Evolutionary conservation across 2,888 invertebrate genomes (phyloP).

Genomic region (Ophraella communa): DNA sequence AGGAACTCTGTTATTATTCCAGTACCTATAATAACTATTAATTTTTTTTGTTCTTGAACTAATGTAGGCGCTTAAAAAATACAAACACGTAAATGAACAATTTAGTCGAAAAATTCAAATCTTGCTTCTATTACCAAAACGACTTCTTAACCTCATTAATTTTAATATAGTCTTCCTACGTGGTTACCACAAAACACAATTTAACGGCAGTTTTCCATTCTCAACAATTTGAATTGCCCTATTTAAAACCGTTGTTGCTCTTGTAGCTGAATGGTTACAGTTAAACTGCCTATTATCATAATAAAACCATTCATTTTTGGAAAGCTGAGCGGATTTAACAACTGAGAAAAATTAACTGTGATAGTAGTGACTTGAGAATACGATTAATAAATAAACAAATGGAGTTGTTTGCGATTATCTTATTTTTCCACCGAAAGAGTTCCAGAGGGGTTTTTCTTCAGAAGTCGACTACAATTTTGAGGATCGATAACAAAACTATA

Average conservation of each 20-base stretch:
- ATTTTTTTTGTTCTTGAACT: not conserved
- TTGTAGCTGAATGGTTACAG: constrained; percentile 1
- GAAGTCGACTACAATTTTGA: not conserved
- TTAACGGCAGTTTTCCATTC: constrained; percentile 3
- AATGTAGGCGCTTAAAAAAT: not conserved
- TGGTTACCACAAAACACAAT: not conserved
- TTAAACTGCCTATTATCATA: constrained; percentile 19
- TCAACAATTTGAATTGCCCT: constrained; percentile 11
- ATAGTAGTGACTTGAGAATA: constrained; percentile 22
- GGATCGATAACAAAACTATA: not conserved
- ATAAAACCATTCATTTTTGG: constrained; percentile 23
- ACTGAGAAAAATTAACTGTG: constrained; percentile 22
- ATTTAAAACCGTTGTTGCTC: constrained; percentile 6
- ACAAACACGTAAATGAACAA: not conserved
- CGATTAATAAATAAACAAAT: constrained; percentile 33
- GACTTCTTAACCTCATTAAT: not conserved
- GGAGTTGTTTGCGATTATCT: constrained; percentile 33
- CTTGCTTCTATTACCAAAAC: not conserved
- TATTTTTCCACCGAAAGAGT: constrained; percentile 15
- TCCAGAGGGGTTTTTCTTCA: not conserved
- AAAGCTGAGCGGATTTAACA: constrained; percentile 13
- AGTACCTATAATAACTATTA: not conserved
- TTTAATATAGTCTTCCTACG: not conserved
- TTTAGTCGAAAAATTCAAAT: not conserved
- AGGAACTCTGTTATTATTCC: too few relatives aligned